Percentiles rank a stretch among this genome's conserved stretches.
These are phyloP conservation scores for Hyles euphorbiae DNA, from an alignment of 1,140 invertebrate genomes.

Conservation along the genomic window DNA sequence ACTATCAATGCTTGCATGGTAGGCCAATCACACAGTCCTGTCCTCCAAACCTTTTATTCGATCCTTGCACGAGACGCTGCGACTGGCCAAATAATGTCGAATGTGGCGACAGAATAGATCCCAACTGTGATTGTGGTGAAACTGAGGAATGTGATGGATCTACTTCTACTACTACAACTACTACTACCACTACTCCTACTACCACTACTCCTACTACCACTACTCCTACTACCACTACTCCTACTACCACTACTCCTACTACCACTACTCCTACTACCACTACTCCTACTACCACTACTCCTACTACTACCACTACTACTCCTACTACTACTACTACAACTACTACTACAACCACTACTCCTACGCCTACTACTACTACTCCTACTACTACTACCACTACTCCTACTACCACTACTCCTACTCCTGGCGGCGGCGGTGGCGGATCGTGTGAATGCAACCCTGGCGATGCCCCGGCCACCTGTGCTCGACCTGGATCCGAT, in stretches of 20 bases:
- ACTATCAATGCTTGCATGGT: slow-evolving; percentile 26
- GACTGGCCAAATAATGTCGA: slow-evolving; percentile 77
- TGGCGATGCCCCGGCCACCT: slow-evolving; percentile 7
- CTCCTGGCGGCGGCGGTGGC: not conserved
- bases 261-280: no score
- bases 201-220: no score
- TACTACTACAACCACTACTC: no score
- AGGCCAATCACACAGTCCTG: slow-evolving; percentile 20
- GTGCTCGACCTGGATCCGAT: slow-evolving; percentile 16
- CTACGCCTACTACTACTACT: no score
- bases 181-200: no score
- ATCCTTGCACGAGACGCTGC: slow-evolving; percentile 74
- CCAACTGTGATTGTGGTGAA: not conserved
- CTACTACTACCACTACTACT: no score
- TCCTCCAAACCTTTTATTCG: slow-evolving; percentile 67
- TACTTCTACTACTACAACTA: not conserved
- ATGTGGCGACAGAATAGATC: slow-evolving; percentile 22
- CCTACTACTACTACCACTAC: no score
- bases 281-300: no score
- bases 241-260: no score
- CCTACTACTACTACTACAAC: no score
- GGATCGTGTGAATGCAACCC: slow-evolving; percentile 12
- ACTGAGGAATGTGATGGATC: not conserved
- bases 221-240: no score
- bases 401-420: no score